Evolutionary conservation across 2,888 invertebrate genomes (phyloP), one percentile per base, ranked within the genome.

Genomic region (Cylindroiulus punctatus): DNA sequence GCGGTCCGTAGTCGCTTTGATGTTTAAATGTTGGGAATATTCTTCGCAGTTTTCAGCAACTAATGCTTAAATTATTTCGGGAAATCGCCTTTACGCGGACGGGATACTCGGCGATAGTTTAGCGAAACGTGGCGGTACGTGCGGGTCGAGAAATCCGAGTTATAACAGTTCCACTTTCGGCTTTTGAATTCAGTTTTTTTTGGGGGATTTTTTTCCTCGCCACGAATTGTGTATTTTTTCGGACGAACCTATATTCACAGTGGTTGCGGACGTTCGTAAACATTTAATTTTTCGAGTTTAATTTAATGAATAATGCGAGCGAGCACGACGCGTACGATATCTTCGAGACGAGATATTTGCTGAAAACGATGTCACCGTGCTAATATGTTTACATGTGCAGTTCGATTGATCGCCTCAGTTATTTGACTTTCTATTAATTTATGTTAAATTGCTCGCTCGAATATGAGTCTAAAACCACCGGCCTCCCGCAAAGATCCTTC

Each of bases 391-490:
- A 65, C 65, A 22, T 65, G 65, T 65, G 26, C 65, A 65, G 65
- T 65, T 22, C 22, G 22, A 65, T 65, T 65, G 22, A 65, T 26
- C 65, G 65, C 65, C 12, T 26, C 65, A 65, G 12, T 12, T 65
- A 65, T 65, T 65, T 65, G 65, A 65, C 22, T 65, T 65, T 65
- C 26, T 65, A 65, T 65, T 65, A 65, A 65, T 65, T 65, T 65
- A 65, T 65, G 65, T 65, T 65, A 22, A 65, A 65, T 65, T 65
- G 12, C 65, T 65, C 22, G 22, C 65, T 4, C 42, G 86, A 86
- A 86, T 42, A 86, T 86, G 86, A 86, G 81, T 81, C 42, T 86
- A n/a, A 86, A 86, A 81, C 47, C 86, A 57, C 81, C 36, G 81
- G 22, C 86, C 30, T 81, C 42, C 40, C 76, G 81, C 32, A 86